A percentile compares a stretch with the other conserved stretches of the same genome.
Conservation (phyloP, 1,140 invertebrate genomes). For the Lucilia sericata region DNA sequence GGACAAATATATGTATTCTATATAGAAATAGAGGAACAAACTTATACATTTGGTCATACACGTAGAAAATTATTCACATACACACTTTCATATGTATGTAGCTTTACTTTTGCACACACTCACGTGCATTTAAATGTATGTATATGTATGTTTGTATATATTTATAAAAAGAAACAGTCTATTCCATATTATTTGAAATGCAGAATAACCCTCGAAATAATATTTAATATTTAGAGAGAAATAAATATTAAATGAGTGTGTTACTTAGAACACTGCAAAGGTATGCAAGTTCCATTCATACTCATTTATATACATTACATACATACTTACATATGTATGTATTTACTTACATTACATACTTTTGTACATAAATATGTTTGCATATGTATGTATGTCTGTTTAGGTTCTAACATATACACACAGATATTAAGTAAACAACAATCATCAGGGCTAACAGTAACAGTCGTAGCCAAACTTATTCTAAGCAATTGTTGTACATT, state of each 20-base stretch:
- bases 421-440: background rate
- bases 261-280: slow-evolving; percentile 64
- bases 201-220: slow-evolving; percentile 65
- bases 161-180: background rate
- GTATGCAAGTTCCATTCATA: slow-evolving; percentile 50
- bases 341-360: background rate
- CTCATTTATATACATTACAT: background rate
- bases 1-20: slow-evolving; percentile 48
- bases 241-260: slow-evolving; percentile 68
- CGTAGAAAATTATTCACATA: slow-evolving; percentile 11
- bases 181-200: slow-evolving; percentile 14
- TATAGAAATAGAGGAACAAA: slow-evolving; percentile 11
- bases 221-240: slow-evolving; percentile 69
- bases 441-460: slow-evolving; percentile 15
- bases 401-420: slow-evolving; percentile 3
- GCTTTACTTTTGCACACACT: background rate
- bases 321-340: background rate
- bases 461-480: slow-evolving; percentile 12
- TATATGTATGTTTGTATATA: no score
- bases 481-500: slow-evolving; percentile 12
- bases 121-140: background rate
- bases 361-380: background rate
- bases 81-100: background rate
- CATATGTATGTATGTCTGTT: background rate
- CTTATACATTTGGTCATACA: slow-evolving; percentile 37